phyloP scores from a whole-genome alignment of 2,797 vertebrate species.

The Balearica regulorum region DNA sequence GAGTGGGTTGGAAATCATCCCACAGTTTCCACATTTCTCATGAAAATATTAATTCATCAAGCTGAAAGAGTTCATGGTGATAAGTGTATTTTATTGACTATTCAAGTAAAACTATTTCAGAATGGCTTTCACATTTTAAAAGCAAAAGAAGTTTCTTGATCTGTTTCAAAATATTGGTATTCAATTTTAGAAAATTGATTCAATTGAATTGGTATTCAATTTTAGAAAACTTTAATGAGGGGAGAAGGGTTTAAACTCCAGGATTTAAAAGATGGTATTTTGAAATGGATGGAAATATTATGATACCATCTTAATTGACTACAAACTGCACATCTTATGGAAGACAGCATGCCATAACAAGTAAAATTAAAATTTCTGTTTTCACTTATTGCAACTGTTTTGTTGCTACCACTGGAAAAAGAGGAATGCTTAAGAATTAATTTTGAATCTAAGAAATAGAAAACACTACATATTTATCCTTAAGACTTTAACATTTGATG shows the following conservation, averaged over 20 bases:
- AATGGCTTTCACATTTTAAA: not conserved
- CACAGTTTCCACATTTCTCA: not conserved
- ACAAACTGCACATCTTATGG: not conserved
- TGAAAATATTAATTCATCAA: not conserved
- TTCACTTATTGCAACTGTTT: not conserved
- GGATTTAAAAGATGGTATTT: not conserved
- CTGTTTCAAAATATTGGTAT: not conserved
- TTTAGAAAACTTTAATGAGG: not conserved
- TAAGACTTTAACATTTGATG: not conserved
- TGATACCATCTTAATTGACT: not conserved
- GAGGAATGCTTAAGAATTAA: not conserved
- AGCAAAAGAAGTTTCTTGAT: not conserved
- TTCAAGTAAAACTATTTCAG: not conserved
- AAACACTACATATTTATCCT: not conserved
- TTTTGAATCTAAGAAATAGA: not conserved
- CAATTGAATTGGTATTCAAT: not conserved
- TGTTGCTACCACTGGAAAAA: not conserved
- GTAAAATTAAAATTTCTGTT: not conserved
- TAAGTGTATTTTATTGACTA: not conserved
- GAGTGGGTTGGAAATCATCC: not conserved
- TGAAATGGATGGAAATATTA: not conserved
- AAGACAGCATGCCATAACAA: not conserved
- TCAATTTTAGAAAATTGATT: too few relatives aligned
- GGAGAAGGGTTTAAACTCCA: not conserved
- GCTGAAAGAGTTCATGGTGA: not conserved